Conservation (phyloP, 1,140 invertebrate species). For the Bombus waltoni region DNA sequence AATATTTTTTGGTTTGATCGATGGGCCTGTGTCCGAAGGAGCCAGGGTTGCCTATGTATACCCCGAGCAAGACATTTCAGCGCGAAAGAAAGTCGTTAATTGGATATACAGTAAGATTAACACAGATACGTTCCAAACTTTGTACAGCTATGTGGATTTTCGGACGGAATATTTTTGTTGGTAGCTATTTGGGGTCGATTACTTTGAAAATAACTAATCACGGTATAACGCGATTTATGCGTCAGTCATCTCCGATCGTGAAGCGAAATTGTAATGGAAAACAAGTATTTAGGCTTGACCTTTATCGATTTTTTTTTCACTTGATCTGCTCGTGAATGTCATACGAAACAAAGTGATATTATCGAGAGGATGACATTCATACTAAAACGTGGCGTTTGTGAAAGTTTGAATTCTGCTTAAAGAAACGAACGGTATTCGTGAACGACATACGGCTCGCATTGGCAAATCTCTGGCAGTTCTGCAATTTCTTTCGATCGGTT, state of each 20-base stretch:
- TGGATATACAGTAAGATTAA: background rate
- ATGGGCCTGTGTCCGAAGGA: background rate
- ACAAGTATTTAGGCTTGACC: background rate
- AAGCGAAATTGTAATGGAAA: background rate
- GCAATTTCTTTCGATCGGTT: slow-evolving; percentile 33
- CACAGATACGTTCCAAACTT: background rate
- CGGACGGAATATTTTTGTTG: no score
- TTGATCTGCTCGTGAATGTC: slow-evolving; percentile 15
- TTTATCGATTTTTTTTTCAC: background rate
- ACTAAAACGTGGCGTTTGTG: slow-evolving; percentile 62
- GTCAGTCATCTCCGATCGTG: background rate
- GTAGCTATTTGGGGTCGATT: background rate
- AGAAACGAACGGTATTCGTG: slow-evolving; percentile 73
- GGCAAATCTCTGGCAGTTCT: slow-evolving; percentile 66
- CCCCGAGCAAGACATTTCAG: no score
- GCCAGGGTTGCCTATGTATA: no score
- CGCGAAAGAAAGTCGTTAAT: background rate
- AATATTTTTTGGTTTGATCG: background rate
- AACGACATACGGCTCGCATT: slow-evolving; percentile 76
- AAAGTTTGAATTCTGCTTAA: slow-evolving; percentile 73
- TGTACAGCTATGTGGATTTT: background rate
- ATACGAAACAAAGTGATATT: slow-evolving; percentile 27
- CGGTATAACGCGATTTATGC: background rate
- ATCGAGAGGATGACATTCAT: slow-evolving; percentile 33
- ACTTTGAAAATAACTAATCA: background rate